Conservation (phyloP, 2,113 vertebrate species). For the Meriones unguiculatus region DNA sequence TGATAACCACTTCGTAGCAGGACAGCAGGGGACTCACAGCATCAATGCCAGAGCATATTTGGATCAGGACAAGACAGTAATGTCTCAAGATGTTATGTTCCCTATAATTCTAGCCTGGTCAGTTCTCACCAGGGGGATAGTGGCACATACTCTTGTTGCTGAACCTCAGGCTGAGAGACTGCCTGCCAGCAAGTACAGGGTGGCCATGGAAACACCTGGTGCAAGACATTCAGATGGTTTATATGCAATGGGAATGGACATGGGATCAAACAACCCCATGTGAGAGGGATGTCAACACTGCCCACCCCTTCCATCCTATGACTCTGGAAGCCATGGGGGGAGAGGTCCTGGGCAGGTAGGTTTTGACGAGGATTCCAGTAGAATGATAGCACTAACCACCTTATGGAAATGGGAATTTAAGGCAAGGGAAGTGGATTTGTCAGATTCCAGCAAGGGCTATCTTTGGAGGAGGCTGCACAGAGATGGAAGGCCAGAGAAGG, state of each 20-base stretch:
- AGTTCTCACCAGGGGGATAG: background rate
- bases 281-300: background rate
- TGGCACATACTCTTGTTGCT: no score
- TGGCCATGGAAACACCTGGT: fast-evolving
- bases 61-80: fast-evolving
- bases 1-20: no score
- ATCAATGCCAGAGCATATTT: fast-evolving
- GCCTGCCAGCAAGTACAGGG: fast-evolving
- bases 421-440: no score
- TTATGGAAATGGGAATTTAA: fast-evolving
- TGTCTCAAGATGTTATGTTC: background rate
- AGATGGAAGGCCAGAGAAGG: background rate
- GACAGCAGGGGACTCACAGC: background rate
- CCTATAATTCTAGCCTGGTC: no score
- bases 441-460: fast-evolving
- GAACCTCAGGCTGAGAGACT: no score
- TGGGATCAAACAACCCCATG: fast-evolving
- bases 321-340: fast-evolving
- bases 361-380: background rate
- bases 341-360: fast-evolving
- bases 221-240: background rate
- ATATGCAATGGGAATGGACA: background rate
- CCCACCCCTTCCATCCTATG: fast-evolving
- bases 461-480: fast-evolving
- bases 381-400: fast-evolving